phyloP scores from a whole-genome alignment of 2,888 invertebrate genomes.

The Bruchidius siliquastri region DNA sequence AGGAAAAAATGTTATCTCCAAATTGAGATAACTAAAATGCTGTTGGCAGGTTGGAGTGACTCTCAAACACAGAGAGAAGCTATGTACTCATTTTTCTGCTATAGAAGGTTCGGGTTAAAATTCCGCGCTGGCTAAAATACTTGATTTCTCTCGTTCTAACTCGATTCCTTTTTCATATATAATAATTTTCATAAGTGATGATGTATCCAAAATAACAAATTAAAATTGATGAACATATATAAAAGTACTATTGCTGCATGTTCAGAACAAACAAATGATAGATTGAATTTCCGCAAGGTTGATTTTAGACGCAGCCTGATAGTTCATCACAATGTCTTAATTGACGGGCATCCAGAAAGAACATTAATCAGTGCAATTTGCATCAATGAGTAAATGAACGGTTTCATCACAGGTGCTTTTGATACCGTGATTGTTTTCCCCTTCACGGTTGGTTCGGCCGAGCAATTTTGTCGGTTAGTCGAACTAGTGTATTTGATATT shows the following conservation, averaged over 20 bases:
- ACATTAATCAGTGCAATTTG: neutral
- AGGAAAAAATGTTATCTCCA: too few species aligned
- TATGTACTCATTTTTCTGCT: too few species aligned
- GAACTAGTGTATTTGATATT: neutral
- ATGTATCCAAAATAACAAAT: too few species aligned
- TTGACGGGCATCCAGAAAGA: neutral
- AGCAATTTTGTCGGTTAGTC: neutral
- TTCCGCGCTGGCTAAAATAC: too few species aligned
- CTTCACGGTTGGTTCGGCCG: neutral
- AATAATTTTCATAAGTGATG: too few species aligned
- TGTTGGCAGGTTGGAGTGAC: too few species aligned
- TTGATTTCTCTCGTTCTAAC: too few species aligned
- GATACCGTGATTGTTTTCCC: neutral
- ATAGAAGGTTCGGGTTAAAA: too few species aligned
- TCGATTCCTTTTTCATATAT: too few species aligned
- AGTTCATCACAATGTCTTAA: neutral
- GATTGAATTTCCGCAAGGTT: neutral
- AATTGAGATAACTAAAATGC: too few species aligned
- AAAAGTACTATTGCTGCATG: neutral
- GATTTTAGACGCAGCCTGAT: neutral
- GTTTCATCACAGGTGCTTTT: neutral
- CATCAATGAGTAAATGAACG: neutral
- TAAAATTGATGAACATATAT: too few species aligned
- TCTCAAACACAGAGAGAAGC: too few species aligned
- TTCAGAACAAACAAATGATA: neutral